These are phyloP conservation scores for Drosophila grimshawi DNA, from an alignment of 1,140 invertebrate genomes.

Conservation along the genomic window DNA sequence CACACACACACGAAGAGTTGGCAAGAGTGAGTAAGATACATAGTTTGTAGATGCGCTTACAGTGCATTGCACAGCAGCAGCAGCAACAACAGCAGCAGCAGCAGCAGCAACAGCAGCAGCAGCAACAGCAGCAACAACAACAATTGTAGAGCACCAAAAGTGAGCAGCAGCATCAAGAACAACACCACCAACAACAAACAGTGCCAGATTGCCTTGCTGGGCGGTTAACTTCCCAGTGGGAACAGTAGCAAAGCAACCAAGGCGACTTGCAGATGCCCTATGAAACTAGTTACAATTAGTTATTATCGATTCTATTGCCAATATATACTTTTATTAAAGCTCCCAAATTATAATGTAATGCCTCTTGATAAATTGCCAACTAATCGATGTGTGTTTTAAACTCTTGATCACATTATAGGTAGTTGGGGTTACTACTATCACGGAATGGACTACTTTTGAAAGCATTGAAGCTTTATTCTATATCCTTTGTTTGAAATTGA, in stretches of 20 bases:
- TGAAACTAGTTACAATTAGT: not conserved
- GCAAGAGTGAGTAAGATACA: constrained; percentile 38
- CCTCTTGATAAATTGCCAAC: too few relatives aligned
- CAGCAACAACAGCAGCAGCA: constrained; percentile 36
- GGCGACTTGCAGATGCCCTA: not conserved
- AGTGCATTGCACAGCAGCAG: constrained; percentile 79
- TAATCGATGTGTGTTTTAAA: too few relatives aligned
- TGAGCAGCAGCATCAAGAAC: constrained; percentile 60
- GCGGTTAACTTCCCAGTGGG: constrained; percentile 14
- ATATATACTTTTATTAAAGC: too few relatives aligned
- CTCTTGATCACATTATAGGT: too few relatives aligned
- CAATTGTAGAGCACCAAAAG: constrained; percentile 65
- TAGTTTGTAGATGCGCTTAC: constrained; percentile 70
- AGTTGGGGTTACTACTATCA: too few relatives aligned
- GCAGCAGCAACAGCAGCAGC: not conserved
- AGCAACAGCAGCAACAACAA: not conserved
- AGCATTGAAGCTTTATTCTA: too few relatives aligned
- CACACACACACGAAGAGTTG: constrained; percentile 8
- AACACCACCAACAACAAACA: constrained; percentile 27
- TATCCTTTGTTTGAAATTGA: too few relatives aligned
- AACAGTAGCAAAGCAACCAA: constrained; percentile 18
- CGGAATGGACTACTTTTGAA: too few relatives aligned
- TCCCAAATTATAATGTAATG: too few relatives aligned
- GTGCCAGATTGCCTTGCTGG: constrained; percentile 31
- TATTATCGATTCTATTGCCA: too few relatives aligned